phyloP scores from a whole-genome alignment of 2,113 vertebrate genomes.

The Xiphorhynchus elegans region DNA sequence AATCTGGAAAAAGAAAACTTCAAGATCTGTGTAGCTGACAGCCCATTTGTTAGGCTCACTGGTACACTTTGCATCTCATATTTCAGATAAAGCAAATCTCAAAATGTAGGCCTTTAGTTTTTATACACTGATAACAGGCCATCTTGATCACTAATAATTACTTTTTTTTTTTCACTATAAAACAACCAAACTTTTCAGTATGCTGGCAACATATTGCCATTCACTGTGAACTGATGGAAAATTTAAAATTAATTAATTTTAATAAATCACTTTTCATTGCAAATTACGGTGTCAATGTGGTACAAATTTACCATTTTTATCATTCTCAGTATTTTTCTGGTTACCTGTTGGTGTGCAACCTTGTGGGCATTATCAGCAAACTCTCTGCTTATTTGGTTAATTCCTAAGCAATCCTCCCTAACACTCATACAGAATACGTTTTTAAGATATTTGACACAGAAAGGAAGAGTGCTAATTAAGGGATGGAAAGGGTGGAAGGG shows the following conservation, averaged over 20 bases:
- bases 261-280: not conserved
- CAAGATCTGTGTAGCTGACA: not conserved
- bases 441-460: not conserved
- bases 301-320: not conserved
- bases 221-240: not conserved
- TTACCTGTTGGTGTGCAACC: not conserved
- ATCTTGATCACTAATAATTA: not conserved
- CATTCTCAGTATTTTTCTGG: not conserved
- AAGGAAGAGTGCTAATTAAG: not conserved
- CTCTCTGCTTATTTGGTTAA: not conserved
- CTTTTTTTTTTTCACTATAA: not conserved
- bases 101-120: not conserved
- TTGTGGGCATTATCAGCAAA: not conserved
- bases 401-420: not conserved
- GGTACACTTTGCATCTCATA: not conserved
- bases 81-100: not conserved
- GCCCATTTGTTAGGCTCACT: not conserved
- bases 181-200: not conserved
- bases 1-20: not conserved
- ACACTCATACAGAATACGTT: not conserved
- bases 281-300: not conserved
- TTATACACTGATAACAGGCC: not conserved
- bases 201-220: not conserved
- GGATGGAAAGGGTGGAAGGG: not conserved
- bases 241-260: not conserved